Percentiles rank a stretch among this genome's conserved stretches.
Evolutionary conservation across 2,888 invertebrate genomes (phyloP).

Genomic region (Stomorhina lunata): DNA sequence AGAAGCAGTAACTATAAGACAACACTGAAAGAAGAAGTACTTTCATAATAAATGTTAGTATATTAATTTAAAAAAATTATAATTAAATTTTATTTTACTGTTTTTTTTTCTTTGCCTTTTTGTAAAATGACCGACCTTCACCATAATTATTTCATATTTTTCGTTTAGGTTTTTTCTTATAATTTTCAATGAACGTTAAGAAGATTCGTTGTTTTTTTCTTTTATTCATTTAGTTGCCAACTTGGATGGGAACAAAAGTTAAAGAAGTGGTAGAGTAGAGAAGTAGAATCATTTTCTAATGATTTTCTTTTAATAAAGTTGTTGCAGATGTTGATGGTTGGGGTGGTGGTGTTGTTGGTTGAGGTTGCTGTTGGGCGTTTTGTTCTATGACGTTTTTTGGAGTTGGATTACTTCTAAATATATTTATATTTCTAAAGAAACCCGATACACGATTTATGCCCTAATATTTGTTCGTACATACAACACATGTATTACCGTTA

Average conservation of each 20-base stretch:
- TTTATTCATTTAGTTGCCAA: slow-evolving; percentile 36
- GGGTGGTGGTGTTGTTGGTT: neutral
- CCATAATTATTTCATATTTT: slow-evolving; percentile 52
- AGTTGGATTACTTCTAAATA: slow-evolving; percentile 69
- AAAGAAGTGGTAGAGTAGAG: slow-evolving; percentile 12
- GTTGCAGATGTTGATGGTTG: slow-evolving; percentile 28
- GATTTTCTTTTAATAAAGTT: slow-evolving; percentile 46
- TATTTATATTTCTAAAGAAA: slow-evolving; percentile 64
- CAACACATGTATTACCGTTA: slow-evolving; percentile 34
- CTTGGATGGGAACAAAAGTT: slow-evolving; percentile 24
- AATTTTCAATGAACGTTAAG: slow-evolving; percentile 2
- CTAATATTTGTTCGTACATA: slow-evolving; percentile 56
- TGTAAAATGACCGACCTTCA: slow-evolving; percentile 62
- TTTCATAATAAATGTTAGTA: slow-evolving; percentile 54
- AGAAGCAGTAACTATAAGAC: neutral
- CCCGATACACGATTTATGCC: slow-evolving; percentile 65
- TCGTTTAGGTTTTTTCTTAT: neutral
- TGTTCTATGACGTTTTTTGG: slow-evolving; percentile 62
- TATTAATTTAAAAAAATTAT: slow-evolving; percentile 49
- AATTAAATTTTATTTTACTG: slow-evolving; percentile 41
- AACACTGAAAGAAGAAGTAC: neutral
- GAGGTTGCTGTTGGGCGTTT: slow-evolving; percentile 37
- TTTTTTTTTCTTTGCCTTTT: slow-evolving; percentile 8
- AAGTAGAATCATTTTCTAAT: slow-evolving; percentile 32
- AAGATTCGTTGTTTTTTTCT: neutral